Evolutionary conservation across 2,113 vertebrate species (phyloP).

Genomic region (Pelecanus crispus): DNA sequence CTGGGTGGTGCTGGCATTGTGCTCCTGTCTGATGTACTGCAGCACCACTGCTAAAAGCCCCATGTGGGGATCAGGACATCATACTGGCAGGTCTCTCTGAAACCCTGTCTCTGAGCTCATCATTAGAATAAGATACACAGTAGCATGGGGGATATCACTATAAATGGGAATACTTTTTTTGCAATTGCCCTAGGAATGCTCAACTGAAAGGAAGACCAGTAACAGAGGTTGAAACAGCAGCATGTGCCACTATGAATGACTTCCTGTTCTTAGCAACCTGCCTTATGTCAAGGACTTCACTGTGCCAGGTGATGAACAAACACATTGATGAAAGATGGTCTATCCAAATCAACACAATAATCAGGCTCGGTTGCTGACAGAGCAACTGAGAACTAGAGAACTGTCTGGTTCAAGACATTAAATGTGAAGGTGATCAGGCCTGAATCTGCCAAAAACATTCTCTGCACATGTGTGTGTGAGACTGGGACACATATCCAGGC

Average conservation of each 20-base stretch:
- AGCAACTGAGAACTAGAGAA: background rate
- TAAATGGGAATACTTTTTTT: background rate
- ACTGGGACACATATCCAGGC: background rate
- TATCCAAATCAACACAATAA: background rate
- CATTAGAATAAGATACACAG: background rate
- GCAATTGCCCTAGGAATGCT: background rate
- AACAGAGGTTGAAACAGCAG: background rate
- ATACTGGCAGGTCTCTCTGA: background rate
- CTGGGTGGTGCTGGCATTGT: background rate
- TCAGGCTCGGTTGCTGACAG: background rate
- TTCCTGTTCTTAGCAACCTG: background rate
- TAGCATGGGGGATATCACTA: background rate
- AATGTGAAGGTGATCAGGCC: background rate
- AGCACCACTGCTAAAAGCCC: background rate
- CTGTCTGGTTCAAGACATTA: background rate
- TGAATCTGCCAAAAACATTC: background rate
- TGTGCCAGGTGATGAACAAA: background rate
- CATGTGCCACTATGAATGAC: background rate
- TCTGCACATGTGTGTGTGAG: fast-evolving
- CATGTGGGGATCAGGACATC: background rate
- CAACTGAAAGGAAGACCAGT: background rate
- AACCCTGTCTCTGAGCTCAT: background rate
- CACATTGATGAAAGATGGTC: background rate
- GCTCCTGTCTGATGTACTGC: background rate
- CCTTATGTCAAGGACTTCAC: background rate